Percentiles rank a stretch among this genome's conserved stretches.
phyloP scores from a whole-genome alignment of 2,888 invertebrate genomes.

The Ferdinandea cuprea region DNA sequence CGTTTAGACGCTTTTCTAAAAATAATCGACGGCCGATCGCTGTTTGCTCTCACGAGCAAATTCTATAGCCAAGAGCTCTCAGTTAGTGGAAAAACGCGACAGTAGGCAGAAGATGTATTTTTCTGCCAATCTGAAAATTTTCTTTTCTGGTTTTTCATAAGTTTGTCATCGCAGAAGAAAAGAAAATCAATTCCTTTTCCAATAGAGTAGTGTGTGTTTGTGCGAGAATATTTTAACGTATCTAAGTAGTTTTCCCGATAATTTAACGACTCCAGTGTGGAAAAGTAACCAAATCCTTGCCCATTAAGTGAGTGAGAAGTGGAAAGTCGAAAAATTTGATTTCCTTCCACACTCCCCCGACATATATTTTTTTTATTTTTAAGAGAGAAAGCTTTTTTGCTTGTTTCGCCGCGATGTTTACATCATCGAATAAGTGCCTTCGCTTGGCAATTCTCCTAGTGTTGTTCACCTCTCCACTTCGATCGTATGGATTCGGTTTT shows the following conservation, averaged over 20 bases:
- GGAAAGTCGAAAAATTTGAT: conserved; percentile 9
- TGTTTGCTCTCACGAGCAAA: conserved; percentile 34
- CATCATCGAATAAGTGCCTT: conserved; percentile 69
- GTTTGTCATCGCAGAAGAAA: conserved; percentile 31
- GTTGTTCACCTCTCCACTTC: conserved; percentile 76
- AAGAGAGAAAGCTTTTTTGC: conserved; percentile 46
- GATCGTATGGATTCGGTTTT: conserved; percentile 76
- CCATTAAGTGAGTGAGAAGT: conserved; percentile 23
- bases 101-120: conserved; percentile 67
- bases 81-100: conserved; percentile 65
- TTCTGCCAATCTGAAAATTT: conserved; percentile 45
- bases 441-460: conserved; percentile 73
- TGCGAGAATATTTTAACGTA: conserved; percentile 4
- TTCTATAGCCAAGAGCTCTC: conserved; percentile 25
- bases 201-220: conserved; percentile 9
- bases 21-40: conserved; percentile 53
- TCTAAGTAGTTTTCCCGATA: conserved; percentile 14
- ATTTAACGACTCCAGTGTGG: conserved; percentile 16
- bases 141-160: conserved; percentile 61
- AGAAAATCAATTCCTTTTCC: conserved; percentile 22
- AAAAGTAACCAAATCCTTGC: conserved; percentile 12
- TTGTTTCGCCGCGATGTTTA: conserved; percentile 65
- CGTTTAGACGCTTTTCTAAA: conserved; percentile 73
- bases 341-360: not conserved
- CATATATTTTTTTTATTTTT: conserved; percentile 27